These are phyloP conservation scores for Microplitis demolitor DNA, from an alignment of 1,140 invertebrate genomes.

Conservation along the genomic window DNA sequence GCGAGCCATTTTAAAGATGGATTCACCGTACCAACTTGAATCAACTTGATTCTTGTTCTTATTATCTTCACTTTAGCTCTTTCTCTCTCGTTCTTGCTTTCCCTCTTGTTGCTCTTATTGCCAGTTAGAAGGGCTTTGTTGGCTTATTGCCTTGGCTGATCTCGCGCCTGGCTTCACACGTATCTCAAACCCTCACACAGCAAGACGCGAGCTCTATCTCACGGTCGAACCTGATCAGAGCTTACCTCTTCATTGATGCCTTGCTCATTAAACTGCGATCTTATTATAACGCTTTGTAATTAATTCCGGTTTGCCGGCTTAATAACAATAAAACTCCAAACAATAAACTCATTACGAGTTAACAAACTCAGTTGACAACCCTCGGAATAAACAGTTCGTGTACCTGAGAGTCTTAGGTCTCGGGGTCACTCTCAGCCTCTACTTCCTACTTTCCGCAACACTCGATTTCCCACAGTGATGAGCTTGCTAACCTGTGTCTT, in stretches of 20 bases:
- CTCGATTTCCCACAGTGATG: constrained; percentile 2
- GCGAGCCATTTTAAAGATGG: not conserved
- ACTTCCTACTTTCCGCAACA: not conserved
- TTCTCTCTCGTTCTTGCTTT: not conserved
- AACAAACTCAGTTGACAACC: constrained; percentile 13
- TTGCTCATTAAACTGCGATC: constrained; percentile 21
- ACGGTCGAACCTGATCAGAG: not conserved
- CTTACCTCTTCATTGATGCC: not conserved
- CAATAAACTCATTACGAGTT: constrained; percentile 54
- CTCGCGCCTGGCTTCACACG: not conserved
- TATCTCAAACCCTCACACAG: constrained; percentile 7
- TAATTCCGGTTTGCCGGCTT: constrained; percentile 34
- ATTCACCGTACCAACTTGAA: not conserved
- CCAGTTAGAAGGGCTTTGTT: not conserved
- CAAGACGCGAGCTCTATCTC: not conserved
- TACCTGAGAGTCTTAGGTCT: not conserved
- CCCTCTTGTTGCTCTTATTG: constrained; percentile 1
- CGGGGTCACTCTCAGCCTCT: not conserved
- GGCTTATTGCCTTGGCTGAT: not conserved
- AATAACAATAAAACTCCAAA: constrained; percentile 43
- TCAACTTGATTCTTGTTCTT: not conserved
- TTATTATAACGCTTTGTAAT: constrained; percentile 46
- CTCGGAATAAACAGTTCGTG: not conserved
- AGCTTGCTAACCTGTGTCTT: not conserved
- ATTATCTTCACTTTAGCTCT: not conserved